Percentiles rank a stretch among this genome's conserved stretches.
phyloP scores from a whole-genome alignment of 2,888 invertebrate species.

The Empis stercorea region DNA sequence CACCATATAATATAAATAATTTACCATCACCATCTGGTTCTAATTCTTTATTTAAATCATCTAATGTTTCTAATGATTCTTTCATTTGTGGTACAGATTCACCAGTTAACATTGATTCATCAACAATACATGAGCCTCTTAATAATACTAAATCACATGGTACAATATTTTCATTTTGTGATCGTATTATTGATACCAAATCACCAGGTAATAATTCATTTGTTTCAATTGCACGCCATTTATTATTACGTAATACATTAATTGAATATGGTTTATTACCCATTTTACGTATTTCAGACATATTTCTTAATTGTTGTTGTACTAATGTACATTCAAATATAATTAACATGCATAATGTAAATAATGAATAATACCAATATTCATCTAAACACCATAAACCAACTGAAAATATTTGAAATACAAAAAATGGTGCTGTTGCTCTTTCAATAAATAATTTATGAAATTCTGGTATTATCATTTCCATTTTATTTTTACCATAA shows the following conservation, averaged over 20 bases:
- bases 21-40: conserved; percentile 83
- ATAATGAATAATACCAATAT: conserved; percentile 96
- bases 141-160: conserved; percentile 93
- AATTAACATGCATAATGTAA: conserved; percentile 90
- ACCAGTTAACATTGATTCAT: conserved; percentile 98
- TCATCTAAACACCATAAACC: conserved; percentile 98
- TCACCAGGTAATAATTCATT: conserved; percentile 92
- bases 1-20: conserved; percentile 87
- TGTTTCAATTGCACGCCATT: conserved; percentile 76
- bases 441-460: conserved; percentile 92
- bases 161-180: conserved; percentile 78
- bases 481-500: conserved; percentile 80
- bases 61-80: conserved; percentile 73
- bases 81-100: conserved; percentile 99
- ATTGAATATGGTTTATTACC: conserved; percentile 93
- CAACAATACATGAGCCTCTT: conserved; percentile 93
- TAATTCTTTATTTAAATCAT: conserved; percentile 48
- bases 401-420: conserved; percentile 99
- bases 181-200: conserved; percentile 84
- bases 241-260: conserved; percentile 76
- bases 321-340: conserved; percentile 96
- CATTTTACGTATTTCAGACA: conserved; percentile 99
- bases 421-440: conserved; percentile 98
- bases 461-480: conserved; percentile 91
- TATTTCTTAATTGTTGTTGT: conserved; percentile 93